Base-by-base conservation (phyloP, 2,888 invertebrate genomes). In the Endomychus coccineus region DNA sequence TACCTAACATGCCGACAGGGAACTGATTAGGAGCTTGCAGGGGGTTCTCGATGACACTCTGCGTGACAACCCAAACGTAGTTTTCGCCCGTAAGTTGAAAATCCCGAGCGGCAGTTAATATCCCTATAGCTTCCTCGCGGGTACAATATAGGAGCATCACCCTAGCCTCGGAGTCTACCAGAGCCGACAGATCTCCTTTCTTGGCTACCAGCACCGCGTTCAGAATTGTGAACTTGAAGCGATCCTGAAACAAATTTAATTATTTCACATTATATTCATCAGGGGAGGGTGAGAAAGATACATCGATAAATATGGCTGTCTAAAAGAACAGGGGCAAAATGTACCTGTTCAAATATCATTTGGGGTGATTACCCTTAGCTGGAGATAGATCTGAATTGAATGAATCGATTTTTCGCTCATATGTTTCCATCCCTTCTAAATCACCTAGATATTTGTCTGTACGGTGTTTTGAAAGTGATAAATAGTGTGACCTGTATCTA, bases 11-110 rank as follows among this genome's bases (percentile, higher is more conserved):
- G 37, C 92, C 92, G 16, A 90, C 82, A 1, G 91, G 91, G 64
- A 91, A 91, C 61, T 87, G 78, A 32, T 75, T 70, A 15, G 78
- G 76, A 5, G 78, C 77, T 55, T 85, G 82, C 56, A 79, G 74
- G 56, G 82, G 75, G 50, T 83, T 84, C 54, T 86, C 86, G 40
- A 92, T 85, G 48, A 91, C 91, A 59, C 88, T 89, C 65, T 95
- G 94, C 31, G 92, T 92, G 12, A 91, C 94, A 39, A 95, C 90
- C 95, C 95, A 95, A 6, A 95, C 88, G 66, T 92, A 94, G 64
- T 91, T 91, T 66, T 91, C 90, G 5, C 86, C 86, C 3, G 85
- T 87, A 43, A 90, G 77, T 49, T 84, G 83, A 51, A 79, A 71
- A 51, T 81, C 79, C 38, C 77, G 73, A 2, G 89, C 89, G 16